Percentiles rank a stretch among this genome's conserved stretches.
Evolutionary conservation across 2,113 vertebrate genomes (phyloP).

Genomic region (Peromyscus californicus): DNA sequence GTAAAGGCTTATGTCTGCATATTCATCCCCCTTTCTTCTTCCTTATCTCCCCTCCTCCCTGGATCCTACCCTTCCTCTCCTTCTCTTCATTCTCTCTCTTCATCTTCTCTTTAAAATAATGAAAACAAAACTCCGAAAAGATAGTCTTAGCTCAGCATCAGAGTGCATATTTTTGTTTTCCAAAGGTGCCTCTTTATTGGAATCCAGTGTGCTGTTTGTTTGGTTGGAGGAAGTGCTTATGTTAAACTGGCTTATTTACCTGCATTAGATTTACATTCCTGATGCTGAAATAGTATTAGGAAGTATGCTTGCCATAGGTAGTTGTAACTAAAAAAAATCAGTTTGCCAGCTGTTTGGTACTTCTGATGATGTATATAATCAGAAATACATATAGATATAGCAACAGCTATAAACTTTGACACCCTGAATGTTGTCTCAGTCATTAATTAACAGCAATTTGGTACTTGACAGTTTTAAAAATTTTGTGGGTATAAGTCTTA

Average conservation of each 20-base stretch:
- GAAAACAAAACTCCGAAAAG: background rate
- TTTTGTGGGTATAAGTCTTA: conserved; percentile 17
- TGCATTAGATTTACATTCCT: conserved; percentile 61
- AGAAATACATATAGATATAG: background rate
- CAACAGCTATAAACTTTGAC: background rate
- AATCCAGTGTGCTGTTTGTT: conserved; percentile 64
- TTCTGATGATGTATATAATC: conserved; percentile 10
- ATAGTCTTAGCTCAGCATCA: conserved; percentile 20
- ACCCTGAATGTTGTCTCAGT: conserved; percentile 3
- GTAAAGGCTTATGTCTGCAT: conserved; percentile 24
- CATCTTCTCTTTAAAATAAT: conserved; percentile 40
- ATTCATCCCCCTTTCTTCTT: background rate
- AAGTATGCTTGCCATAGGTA: conserved; percentile 35
- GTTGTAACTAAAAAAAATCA: conserved; percentile 21
- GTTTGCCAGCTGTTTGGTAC: conserved; percentile 40
- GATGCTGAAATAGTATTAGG: conserved; percentile 28
- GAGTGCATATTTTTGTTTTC: conserved; percentile 27
- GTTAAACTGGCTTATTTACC: conserved; percentile 68
- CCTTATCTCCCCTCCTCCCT: background rate
- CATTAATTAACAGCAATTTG: conserved; percentile 22
- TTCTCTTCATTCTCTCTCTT: background rate
- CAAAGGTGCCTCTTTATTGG: conserved; percentile 29
- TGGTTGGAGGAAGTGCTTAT: conserved; percentile 55
- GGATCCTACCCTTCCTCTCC: background rate
- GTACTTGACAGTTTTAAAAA: conserved; percentile 39